These are phyloP conservation scores for Hirtodrosophila trivittata DNA, from an alignment of 2,888 invertebrate genomes.

Conservation along the genomic window DNA sequence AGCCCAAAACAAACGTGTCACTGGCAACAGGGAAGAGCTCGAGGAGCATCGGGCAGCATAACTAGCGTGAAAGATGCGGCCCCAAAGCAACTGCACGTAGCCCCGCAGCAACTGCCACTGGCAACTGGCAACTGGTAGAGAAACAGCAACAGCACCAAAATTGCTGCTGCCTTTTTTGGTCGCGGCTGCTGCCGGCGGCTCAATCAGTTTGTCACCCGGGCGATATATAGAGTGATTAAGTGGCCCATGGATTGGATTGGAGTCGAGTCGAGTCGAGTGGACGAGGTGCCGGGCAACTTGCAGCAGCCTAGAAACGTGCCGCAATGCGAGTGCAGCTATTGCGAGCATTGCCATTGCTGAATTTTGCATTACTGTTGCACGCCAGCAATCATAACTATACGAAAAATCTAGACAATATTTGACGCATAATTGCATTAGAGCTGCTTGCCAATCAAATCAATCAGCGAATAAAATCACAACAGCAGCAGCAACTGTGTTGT, in stretches of 20 bases:
- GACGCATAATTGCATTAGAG: slow-evolving; percentile 74
- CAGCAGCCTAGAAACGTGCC: slow-evolving; percentile 55
- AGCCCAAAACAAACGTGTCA: slow-evolving; percentile 76
- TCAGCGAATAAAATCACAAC: slow-evolving; percentile 61
- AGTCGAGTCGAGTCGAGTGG: slow-evolving; percentile 50
- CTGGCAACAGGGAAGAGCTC: slow-evolving; percentile 10
- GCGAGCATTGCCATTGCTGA: slow-evolving; percentile 15
- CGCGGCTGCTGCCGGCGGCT: slow-evolving; percentile 61
- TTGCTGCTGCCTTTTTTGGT: slow-evolving; percentile 68
- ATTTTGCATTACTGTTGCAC: slow-evolving; percentile 51
- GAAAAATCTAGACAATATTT: slow-evolving; percentile 65
- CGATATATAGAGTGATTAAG: slow-evolving; percentile 78
- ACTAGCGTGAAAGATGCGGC: slow-evolving; percentile 63
- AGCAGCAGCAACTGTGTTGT: slow-evolving; percentile 19
- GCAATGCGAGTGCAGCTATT: slow-evolving; percentile 44
- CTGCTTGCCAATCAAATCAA: slow-evolving; percentile 71
- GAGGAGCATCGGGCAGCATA: slow-evolving; percentile 33
- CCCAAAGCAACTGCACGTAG: slow-evolving; percentile 59
- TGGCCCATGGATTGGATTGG: slow-evolving; percentile 67
- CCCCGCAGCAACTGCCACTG: slow-evolving; percentile 31
- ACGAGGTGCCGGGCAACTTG: slow-evolving; percentile 23
- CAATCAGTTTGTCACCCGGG: slow-evolving; percentile 78
- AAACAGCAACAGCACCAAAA: slow-evolving; percentile 54
- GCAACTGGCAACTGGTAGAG: slow-evolving; percentile 15
- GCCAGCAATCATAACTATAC: slow-evolving; percentile 49